These are phyloP conservation scores for Petromus typicus DNA, from an alignment of 2,113 vertebrate genomes.

Conservation along the genomic window DNA sequence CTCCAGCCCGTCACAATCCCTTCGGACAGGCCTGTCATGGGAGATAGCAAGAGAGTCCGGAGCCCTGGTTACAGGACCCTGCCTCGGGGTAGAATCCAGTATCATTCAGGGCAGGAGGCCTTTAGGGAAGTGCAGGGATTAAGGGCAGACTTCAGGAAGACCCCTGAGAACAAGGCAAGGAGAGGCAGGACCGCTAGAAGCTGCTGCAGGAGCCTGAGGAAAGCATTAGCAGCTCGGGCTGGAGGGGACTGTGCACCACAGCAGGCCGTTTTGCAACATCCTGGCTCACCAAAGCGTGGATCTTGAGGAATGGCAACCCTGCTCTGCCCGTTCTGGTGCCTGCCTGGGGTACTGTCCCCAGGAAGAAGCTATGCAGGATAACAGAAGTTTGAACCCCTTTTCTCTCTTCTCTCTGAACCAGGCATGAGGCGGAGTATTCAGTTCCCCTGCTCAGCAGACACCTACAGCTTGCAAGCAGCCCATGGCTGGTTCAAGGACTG, in stretches of 20 bases:
- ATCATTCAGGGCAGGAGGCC: too few species aligned
- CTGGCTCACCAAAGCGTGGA: neutral
- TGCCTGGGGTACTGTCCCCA: neutral
- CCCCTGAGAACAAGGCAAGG: neutral
- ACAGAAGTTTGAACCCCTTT: neutral
- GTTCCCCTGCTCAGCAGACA: constrained; percentile 91
- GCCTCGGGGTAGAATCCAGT: neutral
- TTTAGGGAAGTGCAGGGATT: neutral
- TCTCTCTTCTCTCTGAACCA: constrained; percentile 49
- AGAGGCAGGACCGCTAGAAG: too few species aligned
- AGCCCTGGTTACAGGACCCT: neutral
- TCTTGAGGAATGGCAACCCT: neutral
- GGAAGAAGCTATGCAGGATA: neutral
- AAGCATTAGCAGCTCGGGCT: too few species aligned
- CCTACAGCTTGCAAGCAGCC: constrained; percentile 89
- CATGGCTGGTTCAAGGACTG: constrained; percentile 88
- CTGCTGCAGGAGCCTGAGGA: neutral
- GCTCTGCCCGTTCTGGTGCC: neutral
- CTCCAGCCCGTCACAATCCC: constrained; percentile 91
- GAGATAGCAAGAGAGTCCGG: constrained; percentile 82
- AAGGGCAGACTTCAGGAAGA: neutral
- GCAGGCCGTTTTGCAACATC: fast-evolving
- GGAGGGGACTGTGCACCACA: neutral
- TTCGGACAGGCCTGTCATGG: constrained; percentile 88
- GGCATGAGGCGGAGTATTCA: constrained; percentile 82